phyloP scores from a whole-genome alignment of 2,113 vertebrate species.

The Brevimyrus niger region DNA sequence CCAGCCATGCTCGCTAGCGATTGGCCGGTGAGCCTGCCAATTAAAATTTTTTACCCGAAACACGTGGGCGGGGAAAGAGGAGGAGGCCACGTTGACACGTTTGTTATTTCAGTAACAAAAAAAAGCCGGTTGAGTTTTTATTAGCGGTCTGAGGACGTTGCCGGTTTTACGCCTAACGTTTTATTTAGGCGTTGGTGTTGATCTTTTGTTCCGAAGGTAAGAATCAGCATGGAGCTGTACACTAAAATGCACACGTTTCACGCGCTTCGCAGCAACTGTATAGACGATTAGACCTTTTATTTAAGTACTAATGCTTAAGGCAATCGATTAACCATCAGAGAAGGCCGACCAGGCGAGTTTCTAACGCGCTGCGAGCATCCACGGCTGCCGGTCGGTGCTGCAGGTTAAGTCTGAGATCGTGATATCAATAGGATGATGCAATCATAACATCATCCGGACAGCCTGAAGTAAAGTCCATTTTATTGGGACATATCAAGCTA shows the following conservation, averaged over 20 bases:
- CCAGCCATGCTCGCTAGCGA: background rate
- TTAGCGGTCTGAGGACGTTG: background rate
- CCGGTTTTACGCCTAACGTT: background rate
- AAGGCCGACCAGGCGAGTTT: background rate
- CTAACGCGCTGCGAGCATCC: background rate
- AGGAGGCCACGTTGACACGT: slow-evolving; percentile 38
- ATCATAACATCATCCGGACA: background rate
- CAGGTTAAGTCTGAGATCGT: background rate
- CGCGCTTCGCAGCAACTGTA: background rate
- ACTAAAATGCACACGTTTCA: background rate
- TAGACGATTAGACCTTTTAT: background rate
- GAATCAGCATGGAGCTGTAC: background rate
- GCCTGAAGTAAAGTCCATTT: background rate
- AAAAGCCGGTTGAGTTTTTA: background rate
- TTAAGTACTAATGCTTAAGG: background rate
- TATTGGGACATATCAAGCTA: background rate
- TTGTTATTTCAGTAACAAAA: background rate
- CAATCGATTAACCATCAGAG: background rate
- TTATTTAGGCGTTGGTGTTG: background rate
- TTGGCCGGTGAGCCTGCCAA: background rate
- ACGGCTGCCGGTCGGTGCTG: background rate
- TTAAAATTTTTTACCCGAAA: background rate
- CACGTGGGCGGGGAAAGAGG: background rate
- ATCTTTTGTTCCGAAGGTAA: background rate
- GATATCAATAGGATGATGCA: slow-evolving; percentile 4